Percentiles rank a stretch among this genome's conserved stretches.
Evolutionary conservation across 2,113 vertebrate genomes (phyloP).

Genomic region (Meriones unguiculatus): DNA sequence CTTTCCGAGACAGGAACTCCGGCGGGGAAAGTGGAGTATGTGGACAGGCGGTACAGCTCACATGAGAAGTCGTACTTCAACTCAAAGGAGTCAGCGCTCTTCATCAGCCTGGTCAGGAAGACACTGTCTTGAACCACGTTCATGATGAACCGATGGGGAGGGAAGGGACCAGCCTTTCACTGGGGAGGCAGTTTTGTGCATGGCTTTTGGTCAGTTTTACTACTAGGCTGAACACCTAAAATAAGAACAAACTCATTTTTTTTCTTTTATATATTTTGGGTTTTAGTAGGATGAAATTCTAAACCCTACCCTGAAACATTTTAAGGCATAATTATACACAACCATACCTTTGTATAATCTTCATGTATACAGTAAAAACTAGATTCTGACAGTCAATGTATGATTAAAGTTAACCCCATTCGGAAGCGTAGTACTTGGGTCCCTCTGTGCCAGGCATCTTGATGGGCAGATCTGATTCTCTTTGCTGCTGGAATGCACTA

Average conservation of each 20-base stretch:
- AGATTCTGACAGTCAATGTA: neutral
- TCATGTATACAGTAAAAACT: neutral
- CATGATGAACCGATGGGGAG: constrained; percentile 86
- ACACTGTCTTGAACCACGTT: constrained; percentile 91
- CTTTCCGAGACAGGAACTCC: constrained; percentile 90
- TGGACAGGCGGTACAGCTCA: constrained; percentile 97
- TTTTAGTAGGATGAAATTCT: neutral
- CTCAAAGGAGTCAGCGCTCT: constrained; percentile 87
- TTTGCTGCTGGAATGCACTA: neutral
- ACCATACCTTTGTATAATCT: neutral
- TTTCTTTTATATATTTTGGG: neutral
- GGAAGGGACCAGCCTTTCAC: constrained; percentile 90
- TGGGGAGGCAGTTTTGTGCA: constrained; percentile 94
- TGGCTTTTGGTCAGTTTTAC: constrained; percentile 70
- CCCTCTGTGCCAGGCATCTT: neutral
- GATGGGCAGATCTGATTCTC: neutral
- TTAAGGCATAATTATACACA: neutral
- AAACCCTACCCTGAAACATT: neutral
- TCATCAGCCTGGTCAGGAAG: constrained; percentile 89
- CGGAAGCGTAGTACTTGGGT: neutral
- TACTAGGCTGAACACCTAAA: constrained; percentile 60
- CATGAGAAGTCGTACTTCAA: constrained; percentile 95
- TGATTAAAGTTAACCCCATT: neutral
- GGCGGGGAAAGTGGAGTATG: constrained; percentile 91
- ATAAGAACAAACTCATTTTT: constrained; percentile 58